Percentiles rank a stretch among this genome's conserved stretches.
phyloP scores from a whole-genome alignment of 2,113 vertebrate genomes.

The Daphoenositta chrysoptera region DNA sequence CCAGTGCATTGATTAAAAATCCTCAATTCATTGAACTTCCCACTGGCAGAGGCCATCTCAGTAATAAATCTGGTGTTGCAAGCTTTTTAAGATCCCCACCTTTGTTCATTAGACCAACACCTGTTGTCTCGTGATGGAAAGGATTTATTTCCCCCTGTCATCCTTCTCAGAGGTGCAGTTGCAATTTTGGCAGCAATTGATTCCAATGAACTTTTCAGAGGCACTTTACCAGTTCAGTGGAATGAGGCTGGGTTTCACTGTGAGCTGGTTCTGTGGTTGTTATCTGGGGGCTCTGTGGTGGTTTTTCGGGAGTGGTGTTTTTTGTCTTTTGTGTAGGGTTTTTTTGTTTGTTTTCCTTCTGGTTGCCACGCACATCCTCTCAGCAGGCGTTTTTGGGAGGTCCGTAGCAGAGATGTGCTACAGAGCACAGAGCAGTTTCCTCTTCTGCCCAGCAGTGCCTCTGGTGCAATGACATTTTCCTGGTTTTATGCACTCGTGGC shows the following conservation, averaged over 20 bases:
- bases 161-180: background rate
- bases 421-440: background rate
- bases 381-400: background rate
- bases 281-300: background rate
- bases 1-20: constrained; percentile 46
- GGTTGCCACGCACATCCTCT: accelerated
- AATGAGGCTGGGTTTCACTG: background rate
- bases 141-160: background rate
- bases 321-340: accelerated
- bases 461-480: background rate
- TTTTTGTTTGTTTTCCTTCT: no score
- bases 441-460: background rate
- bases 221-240: background rate
- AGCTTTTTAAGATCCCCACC: background rate
- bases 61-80: background rate
- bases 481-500: background rate
- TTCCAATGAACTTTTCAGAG: background rate
- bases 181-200: background rate
- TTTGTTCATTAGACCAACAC: background rate
- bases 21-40: constrained; percentile 21
- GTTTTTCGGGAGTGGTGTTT: background rate
- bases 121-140: background rate
- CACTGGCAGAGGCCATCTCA: background rate
- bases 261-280: background rate
- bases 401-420: background rate